Conservation (phyloP, 2,113 vertebrate species). For the Bungarus multicinctus region DNA sequence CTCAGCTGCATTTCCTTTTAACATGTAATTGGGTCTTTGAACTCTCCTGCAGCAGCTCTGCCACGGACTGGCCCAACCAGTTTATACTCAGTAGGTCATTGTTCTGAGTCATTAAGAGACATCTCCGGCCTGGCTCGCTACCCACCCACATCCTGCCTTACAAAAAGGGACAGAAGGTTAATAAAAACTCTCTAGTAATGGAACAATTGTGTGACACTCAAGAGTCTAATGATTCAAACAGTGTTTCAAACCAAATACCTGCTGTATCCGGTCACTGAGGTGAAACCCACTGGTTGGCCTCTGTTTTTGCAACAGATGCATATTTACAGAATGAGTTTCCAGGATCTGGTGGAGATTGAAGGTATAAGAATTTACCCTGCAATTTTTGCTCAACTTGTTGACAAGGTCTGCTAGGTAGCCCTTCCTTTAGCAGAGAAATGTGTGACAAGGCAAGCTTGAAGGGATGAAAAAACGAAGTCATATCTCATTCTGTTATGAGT, state of each 20-base stretch:
- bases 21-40: conserved; percentile 31
- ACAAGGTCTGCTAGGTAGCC: not conserved
- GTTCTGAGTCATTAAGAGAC: conserved; percentile 29
- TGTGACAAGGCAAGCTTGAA: not conserved
- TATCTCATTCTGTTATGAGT: not conserved
- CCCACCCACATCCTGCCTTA: conserved; percentile 26
- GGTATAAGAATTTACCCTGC: not conserved
- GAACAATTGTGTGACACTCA: conserved; percentile 6
- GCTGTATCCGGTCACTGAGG: conserved; percentile 3
- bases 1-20: conserved; percentile 28
- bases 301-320: conserved; percentile 6
- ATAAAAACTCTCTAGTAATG: conserved; percentile 13
- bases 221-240: conserved; percentile 9
- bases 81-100: conserved; percentile 32
- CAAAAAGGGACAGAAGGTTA: conserved; percentile 16
- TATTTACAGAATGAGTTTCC: not conserved
- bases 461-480: not conserved
- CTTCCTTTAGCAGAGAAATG: not conserved
- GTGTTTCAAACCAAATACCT: conserved; percentile 10
- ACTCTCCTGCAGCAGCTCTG: conserved; percentile 19
- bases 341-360: not conserved
- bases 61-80: conserved; percentile 18
- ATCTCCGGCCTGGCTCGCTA: conserved; percentile 14
- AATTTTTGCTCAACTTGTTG: not conserved
- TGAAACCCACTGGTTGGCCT: not conserved